Conservation (phyloP, 2,888 invertebrate genomes). For the Thera britannica region DNA sequence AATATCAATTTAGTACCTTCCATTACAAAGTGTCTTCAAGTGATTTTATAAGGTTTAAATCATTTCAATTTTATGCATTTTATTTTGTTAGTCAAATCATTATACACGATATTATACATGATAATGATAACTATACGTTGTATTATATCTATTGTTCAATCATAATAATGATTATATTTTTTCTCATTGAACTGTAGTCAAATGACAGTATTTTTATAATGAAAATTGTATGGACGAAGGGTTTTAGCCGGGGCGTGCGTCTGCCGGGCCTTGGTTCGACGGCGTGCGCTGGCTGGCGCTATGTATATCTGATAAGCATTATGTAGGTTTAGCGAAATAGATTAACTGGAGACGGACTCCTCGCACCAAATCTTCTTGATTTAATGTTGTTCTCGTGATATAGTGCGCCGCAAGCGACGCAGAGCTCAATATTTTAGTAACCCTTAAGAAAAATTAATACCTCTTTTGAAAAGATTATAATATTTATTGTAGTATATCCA, state of each 20-base stretch:
- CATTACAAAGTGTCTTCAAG: conserved; percentile 77
- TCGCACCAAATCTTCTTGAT: conserved; percentile 84
- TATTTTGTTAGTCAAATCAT: conserved; percentile 84
- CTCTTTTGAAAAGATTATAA: conserved; percentile 84
- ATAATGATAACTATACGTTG: conserved; percentile 66
- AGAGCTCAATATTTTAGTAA: conserved; percentile 85
- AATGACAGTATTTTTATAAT: conserved; percentile 86
- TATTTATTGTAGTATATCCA: conserved; percentile 80
- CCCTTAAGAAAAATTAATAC: conserved; percentile 84
- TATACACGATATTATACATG: conserved; percentile 79
- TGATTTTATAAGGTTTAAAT: conserved; percentile 80
- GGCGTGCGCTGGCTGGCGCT: conserved; percentile 61
- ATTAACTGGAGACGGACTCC: conserved; percentile 79
- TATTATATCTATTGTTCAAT: conserved; percentile 79
- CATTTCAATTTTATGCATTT: conserved; percentile 84
- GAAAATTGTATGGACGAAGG: conserved; percentile 82
- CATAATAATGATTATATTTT: conserved; percentile 74
- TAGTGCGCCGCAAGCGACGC: conserved; percentile 79
- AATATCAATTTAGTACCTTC: conserved; percentile 82
- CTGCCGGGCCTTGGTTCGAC: conserved; percentile 30
- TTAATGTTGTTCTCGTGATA: conserved; percentile 84
- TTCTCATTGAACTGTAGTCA: conserved; percentile 84
- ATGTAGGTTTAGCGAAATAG: conserved; percentile 85
- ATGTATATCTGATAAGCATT: conserved; percentile 84
- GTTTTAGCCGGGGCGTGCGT: conserved; percentile 67